These are phyloP conservation scores for Galleria mellonella DNA, from an alignment of 1,140 invertebrate species.

Conservation along the genomic window DNA sequence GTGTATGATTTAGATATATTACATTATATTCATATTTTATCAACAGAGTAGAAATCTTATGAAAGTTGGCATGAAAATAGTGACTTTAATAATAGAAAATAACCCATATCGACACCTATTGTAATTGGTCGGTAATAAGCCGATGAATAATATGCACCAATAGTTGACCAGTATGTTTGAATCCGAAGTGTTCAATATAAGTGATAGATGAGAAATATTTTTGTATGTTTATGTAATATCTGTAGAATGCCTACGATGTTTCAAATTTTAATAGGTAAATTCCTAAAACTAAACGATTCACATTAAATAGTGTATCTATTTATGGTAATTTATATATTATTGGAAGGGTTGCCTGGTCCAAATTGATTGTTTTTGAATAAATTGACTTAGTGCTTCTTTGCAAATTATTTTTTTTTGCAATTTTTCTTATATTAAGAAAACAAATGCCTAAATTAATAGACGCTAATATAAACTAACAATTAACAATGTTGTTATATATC, in stretches of 20 bases:
- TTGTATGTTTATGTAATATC: slow-evolving; percentile 58
- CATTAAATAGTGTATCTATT: too few species aligned
- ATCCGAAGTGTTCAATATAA: slow-evolving; percentile 63
- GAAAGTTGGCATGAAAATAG: slow-evolving; percentile 29
- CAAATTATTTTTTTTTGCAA: too few species aligned
- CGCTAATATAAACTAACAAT: too few species aligned
- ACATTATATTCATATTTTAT: slow-evolving; percentile 33
- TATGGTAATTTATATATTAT: too few species aligned
- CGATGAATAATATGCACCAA: slow-evolving; percentile 13
- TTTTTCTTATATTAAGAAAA: too few species aligned
- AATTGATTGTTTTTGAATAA: too few species aligned
- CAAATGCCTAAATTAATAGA: too few species aligned
- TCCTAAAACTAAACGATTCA: not conserved
- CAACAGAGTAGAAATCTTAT: slow-evolving; percentile 46
- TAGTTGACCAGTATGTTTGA: slow-evolving; percentile 51
- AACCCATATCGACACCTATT: slow-evolving; percentile 3
- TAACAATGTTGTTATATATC: too few species aligned
- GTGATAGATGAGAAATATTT: slow-evolving; percentile 68
- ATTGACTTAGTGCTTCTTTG: too few species aligned
- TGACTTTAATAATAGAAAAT: slow-evolving; percentile 4
- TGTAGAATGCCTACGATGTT: slow-evolving; percentile 17
- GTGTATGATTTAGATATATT: slow-evolving; percentile 36
- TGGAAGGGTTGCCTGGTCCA: too few species aligned
- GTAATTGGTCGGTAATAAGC: not conserved
- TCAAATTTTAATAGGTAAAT: slow-evolving; percentile 17